A percentile compares a stretch with the other conserved stretches of the same genome.
These are phyloP conservation scores for Pocillopora grandis DNA, from an alignment of 92 coral and sea anemone species.

Conservation along the genomic window DNA sequence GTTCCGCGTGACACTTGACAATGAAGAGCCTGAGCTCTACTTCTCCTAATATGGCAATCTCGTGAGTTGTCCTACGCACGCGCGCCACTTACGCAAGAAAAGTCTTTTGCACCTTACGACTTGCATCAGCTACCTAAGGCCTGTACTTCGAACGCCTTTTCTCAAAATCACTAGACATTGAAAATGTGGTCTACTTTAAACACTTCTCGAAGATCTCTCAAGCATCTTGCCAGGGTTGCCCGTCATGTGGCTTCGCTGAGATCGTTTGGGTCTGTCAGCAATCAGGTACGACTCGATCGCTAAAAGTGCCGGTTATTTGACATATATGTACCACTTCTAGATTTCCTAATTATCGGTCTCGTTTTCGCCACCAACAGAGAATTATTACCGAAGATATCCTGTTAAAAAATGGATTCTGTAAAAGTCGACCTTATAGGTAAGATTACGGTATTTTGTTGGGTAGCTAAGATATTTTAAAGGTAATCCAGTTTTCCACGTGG, in stretches of 20 bases:
- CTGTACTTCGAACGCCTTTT: neutral
- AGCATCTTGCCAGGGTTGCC: slow-evolving; percentile 56
- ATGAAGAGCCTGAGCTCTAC: neutral
- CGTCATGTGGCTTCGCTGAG: slow-evolving; percentile 43
- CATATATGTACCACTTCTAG: neutral
- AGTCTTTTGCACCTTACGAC: slow-evolving; percentile 31
- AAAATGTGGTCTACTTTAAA: slow-evolving; percentile 72
- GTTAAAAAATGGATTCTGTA: slow-evolving; percentile 28
- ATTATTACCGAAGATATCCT: slow-evolving; percentile 37
- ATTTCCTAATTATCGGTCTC: neutral
- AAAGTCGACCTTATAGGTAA: slow-evolving; percentile 62
- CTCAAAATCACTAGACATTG: neutral
- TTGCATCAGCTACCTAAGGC: slow-evolving; percentile 27
- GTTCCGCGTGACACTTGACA: neutral
- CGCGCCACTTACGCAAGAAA: slow-evolving; percentile 37
- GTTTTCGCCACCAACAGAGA: slow-evolving; percentile 23
- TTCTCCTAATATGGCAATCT: slow-evolving; percentile 13
- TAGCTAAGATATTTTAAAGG: neutral
- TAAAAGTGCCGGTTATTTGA: slow-evolving; percentile 6
- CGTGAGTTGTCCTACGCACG: slow-evolving; percentile 28
- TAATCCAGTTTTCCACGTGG: slow-evolving; percentile 42
- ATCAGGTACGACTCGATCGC: slow-evolving; percentile 38
- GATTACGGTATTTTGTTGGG: neutral
- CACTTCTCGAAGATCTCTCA: slow-evolving; percentile 66
- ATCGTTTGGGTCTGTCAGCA: slow-evolving; percentile 38